Evolutionary conservation across 2,888 invertebrate genomes (phyloP), one percentile per base, ranked within the genome.

Genomic region (Leucophenga montana): DNA sequence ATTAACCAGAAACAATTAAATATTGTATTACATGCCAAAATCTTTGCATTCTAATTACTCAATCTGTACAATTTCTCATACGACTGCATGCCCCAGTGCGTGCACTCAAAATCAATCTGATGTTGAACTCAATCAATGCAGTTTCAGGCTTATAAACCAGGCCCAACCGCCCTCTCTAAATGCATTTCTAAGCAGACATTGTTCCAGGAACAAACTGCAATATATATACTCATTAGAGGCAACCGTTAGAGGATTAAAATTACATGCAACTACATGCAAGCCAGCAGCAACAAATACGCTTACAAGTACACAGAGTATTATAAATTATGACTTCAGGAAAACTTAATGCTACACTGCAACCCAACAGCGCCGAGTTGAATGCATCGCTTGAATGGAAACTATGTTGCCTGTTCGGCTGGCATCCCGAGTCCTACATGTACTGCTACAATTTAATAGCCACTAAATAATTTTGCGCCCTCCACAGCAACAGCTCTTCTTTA

Each of bases 371-470:
- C n/a, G n/a, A n/a, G n/a, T n/a, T n/a, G n/a, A n/a, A n/a, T n/a
- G n/a, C n/a, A n/a, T n/a, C n/a, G n/a, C n/a, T n/a, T n/a, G n/a
- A n/a, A n/a, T n/a, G n/a, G n/a, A 48, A 48, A 13, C 13, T 48
- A 4, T 48, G 48, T 16, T 48, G 48, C 13, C 13, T 3, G 16
- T 13, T n/a, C 5, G 33, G 8, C 13, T 18, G 18, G 16, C n/a
- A n/a, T 13, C 6, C 50, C 6, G 50, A 13, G 3, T 5, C 9
- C 50, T 22, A 16, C 48, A 48, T 22, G 22, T 48, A 48, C 62
- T 48, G 27, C 20, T 46, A 64, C 46, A 64, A 64, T 64, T 64
- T 64, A 64, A 64, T 64, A 64, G 62, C 62, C 46, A 64, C 62
- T 64, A 64, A 64, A 64, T 64, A 64, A 64, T 64, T 22, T 13